Percentiles rank a stretch among this genome's conserved stretches.
These are phyloP conservation scores for Apolygus lucorum DNA, from an alignment of 1,140 invertebrate species.

Conservation along the genomic window DNA sequence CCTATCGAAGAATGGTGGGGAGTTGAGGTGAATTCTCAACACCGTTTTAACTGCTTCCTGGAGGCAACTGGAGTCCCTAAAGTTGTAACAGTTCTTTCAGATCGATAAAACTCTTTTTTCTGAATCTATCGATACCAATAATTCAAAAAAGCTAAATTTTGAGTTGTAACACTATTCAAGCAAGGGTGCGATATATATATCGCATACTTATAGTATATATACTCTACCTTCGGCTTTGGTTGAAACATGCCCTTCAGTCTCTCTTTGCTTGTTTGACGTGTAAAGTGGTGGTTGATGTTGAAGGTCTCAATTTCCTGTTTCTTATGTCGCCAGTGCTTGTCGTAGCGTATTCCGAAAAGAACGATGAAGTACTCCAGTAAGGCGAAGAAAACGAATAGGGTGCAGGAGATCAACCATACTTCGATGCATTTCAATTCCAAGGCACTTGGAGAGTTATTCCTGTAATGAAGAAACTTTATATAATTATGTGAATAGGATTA, in stretches of 20 bases:
- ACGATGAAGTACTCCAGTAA: conserved; percentile 64
- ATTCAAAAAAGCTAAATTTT: too few relatives aligned
- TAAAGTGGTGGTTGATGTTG: conserved; percentile 22
- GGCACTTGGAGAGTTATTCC: conserved; percentile 52
- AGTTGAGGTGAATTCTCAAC: too few relatives aligned
- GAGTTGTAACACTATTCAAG: background rate
- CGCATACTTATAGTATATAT: background rate
- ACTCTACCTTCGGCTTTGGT: background rate
- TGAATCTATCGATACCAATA: too few relatives aligned
- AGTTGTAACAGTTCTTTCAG: background rate
- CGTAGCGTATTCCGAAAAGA: conserved; percentile 51
- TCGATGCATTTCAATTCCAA: conserved; percentile 60
- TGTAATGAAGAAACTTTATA: too few relatives aligned
- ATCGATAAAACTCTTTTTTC: too few relatives aligned
- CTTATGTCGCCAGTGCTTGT: conserved; percentile 49
- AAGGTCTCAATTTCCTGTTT: conserved; percentile 42
- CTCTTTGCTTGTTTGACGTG: conserved; percentile 29
- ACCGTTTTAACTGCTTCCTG: too few relatives aligned
- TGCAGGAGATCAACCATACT: conserved; percentile 62
- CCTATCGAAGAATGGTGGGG: too few relatives aligned
- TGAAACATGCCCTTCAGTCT: conserved; percentile 22
- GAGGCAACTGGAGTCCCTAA: background rate
- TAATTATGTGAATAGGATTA: background rate
- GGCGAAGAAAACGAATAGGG: conserved; percentile 60
- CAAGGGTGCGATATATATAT: background rate